These are phyloP conservation scores for Chirona hameri DNA, from an alignment of 2,888 invertebrate species.

Conservation along the genomic window DNA sequence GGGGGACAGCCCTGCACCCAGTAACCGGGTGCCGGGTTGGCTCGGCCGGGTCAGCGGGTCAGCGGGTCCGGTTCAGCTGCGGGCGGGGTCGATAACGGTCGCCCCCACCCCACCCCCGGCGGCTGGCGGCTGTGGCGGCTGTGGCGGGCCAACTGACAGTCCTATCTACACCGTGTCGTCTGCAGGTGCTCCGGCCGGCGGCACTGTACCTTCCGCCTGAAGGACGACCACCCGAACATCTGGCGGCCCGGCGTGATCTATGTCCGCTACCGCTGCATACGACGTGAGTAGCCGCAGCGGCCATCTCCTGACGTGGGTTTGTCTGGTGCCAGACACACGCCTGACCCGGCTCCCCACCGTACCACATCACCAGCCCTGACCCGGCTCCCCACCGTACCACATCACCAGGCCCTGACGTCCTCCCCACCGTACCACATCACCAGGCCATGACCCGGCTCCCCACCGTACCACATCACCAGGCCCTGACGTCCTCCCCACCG, in stretches of 20 bases:
- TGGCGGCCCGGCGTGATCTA: slow-evolving; percentile 65
- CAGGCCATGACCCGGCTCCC: too few species aligned
- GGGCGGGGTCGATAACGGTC: background rate
- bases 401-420: too few species aligned
- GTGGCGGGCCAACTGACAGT: background rate
- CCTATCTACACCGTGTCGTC: slow-evolving; percentile 56
- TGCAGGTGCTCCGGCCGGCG: slow-evolving; percentile 70
- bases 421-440: too few species aligned
- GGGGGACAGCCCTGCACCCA: background rate
- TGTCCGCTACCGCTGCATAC: slow-evolving; percentile 65
- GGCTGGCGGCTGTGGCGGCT: background rate
- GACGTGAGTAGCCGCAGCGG: background rate
- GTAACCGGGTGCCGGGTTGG: background rate
- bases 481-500: too few species aligned
- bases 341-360: too few species aligned
- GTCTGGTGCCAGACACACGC: too few species aligned
- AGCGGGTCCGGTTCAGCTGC: background rate
- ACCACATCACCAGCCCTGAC: too few species aligned
- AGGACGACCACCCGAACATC: slow-evolving; percentile 59
- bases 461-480: too few species aligned
- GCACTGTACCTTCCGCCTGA: slow-evolving; percentile 66
- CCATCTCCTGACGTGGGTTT: too few species aligned
- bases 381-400: too few species aligned
- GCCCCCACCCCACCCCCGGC: background rate
- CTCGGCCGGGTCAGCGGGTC: background rate